phyloP scores from a whole-genome alignment of 1,140 invertebrate genomes.

The Hirudo medicinalis region DNA sequence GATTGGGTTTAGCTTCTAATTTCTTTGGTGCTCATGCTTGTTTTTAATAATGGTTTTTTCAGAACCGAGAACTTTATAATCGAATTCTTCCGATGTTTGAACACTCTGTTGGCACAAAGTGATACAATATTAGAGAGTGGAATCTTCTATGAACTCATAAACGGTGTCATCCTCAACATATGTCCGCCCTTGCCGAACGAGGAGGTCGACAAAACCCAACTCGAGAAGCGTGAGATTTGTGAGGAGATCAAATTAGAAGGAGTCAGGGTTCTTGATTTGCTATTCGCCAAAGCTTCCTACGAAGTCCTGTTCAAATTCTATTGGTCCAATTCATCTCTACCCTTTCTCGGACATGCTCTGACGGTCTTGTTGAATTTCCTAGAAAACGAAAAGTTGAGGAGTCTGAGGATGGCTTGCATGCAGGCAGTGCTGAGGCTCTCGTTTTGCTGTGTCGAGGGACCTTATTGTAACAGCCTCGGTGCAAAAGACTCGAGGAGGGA shows the following conservation, averaged over 20 bases:
- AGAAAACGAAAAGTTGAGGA: constrained; percentile 27
- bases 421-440: constrained; percentile 27
- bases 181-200: too few relatives aligned
- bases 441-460: constrained; percentile 24
- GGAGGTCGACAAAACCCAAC: background rate
- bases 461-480: too few relatives aligned
- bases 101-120: too few relatives aligned
- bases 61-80: too few relatives aligned
- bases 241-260: constrained; percentile 31
- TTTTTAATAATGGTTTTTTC: too few relatives aligned
- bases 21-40: too few relatives aligned
- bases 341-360: constrained; percentile 30
- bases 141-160: too few relatives aligned
- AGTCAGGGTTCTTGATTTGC: constrained; percentile 26
- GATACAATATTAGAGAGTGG: too few relatives aligned
- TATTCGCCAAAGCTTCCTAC: constrained; percentile 26
- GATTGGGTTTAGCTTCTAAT: too few relatives aligned
- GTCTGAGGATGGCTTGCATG: constrained; percentile 29
- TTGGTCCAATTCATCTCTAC: constrained; percentile 25
- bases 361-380: constrained; percentile 30
- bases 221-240: constrained; percentile 13
- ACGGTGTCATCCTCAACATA: too few relatives aligned
- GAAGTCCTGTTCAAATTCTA: constrained; percentile 29
- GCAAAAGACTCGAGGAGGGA: too few relatives aligned
- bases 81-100: too few relatives aligned